Base-by-base conservation (phyloP, 2,797 vertebrate species). In the Amazona finschi region DNA sequence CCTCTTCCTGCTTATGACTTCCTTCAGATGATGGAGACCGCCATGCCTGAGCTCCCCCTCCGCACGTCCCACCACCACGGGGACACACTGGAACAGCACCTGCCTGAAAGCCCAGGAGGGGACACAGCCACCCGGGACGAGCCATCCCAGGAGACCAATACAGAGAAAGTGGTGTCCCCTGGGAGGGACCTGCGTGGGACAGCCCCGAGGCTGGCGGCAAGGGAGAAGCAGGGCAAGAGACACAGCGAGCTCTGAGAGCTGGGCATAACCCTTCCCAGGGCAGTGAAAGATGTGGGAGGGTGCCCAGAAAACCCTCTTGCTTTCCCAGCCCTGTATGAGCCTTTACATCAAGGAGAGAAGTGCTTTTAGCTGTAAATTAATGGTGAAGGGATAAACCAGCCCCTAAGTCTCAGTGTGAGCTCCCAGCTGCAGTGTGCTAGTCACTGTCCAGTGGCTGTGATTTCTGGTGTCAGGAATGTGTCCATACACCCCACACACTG, bases 1-100 rank as follows among this genome's bases (percentile, higher is more conserved):
- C 96, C 97, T 6, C 98, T 98, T 53, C 97, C 98, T 2, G 98
- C 99, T 66, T 98, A 98, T 0, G 94, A 99, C 96, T 99, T 99
- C 94, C 98, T 99, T 39, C 98, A 97, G 77, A 96, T 98, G 97
- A 99, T 99, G 98, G 99, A 99, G 76, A 87, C 84, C 5, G 84
- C 98, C 4, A 28, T 95, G 6, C 97, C 98, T 0, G 96, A 97
- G 16, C 97, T 95, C 3, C 93, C 98, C 12, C 65, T 94, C n/a
- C 97, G 97, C 95, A 95, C 89, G 49, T 84, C 88, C 33, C 86
- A 85, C 3, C 77, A 4, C 4, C 77, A 2, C 1, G 13, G 39
- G 38, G 95, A 91, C 50, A 27, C 46, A 2, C 38, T 11, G 0
- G 70, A 15, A 2, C 38, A 6, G 20, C 92, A 12, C 4, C 93